A percentile compares a stretch with the other conserved stretches of the same genome.
These are phyloP conservation scores for Erebia ligea DNA, from an alignment of 2,888 invertebrate genomes.

Conservation along the genomic window DNA sequence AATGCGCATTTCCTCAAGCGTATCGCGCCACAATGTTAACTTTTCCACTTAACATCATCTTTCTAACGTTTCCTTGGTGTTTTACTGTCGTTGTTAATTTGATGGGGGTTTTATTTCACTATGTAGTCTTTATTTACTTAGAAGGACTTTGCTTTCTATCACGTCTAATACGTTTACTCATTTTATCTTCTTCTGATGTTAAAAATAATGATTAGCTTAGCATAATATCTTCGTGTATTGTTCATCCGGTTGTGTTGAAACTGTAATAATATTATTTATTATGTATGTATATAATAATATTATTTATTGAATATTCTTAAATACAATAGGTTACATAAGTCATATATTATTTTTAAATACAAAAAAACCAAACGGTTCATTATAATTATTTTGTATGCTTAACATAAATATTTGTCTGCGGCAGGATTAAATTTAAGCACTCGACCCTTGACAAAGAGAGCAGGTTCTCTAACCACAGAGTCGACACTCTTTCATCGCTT, in stretches of 20 bases:
- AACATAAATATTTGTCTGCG: background rate
- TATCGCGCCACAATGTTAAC: constrained; percentile 68
- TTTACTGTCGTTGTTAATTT: constrained; percentile 19
- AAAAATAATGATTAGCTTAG: no score
- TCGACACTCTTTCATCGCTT: constrained; percentile 61
- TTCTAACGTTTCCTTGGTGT: constrained; percentile 20
- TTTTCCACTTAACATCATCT: constrained; percentile 58
- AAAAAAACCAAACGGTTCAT: no score
- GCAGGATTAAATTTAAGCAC: constrained; percentile 7
- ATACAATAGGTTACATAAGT: no score
- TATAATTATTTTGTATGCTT: background rate
- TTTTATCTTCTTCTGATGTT: no score
- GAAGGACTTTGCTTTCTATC: background rate
- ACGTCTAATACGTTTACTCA: no score
- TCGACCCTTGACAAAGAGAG: constrained; percentile 11
- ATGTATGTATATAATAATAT: no score
- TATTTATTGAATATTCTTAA: no score
- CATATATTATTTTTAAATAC: no score
- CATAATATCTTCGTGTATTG: no score
- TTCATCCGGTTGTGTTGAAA: no score
- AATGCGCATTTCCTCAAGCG: constrained; percentile 71
- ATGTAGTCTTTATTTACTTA: background rate
- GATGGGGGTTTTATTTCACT: constrained; percentile 6
- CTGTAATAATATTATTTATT: no score
- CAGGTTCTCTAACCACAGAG: constrained; percentile 10